Base-by-base conservation (phyloP, 2,113 vertebrate species). In the Tachysurus vachellii region DNA sequence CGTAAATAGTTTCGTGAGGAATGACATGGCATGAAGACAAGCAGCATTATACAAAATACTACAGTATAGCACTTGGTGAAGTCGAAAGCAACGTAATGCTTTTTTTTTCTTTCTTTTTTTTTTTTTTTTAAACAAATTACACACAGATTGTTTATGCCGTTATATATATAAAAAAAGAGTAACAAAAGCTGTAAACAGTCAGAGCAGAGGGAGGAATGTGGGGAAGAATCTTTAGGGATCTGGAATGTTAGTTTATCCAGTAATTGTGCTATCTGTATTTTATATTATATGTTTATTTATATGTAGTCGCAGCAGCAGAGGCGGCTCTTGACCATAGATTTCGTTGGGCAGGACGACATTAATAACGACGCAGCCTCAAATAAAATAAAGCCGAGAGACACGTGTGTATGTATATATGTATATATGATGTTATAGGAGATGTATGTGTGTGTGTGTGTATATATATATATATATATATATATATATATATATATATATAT, bases 161-260 rank as follows among this genome's bases (percentile, higher is more conserved):
- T 82, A 85, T 81, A 50, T 82, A 85, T 81, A 50, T 50, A 50
- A 88, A 88, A 89, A 87, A 90, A 88, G 83, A 64, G 84, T 88
- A 88, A 84, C 59, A 90, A 88, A 88, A 80, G 79, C 70, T 88
- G 85, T 90, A 88, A 90, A 88, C 89, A 90, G 89, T 90, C 86
- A 87, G 75, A 88, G 84, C 62, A 17, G 64, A 47, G 57, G 80
- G 61, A 82, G 76, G 80, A 50, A 61, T 61, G 16, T 4, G 21
- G 56, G 53, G 26, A 47, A 26, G 26, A 80, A 66, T 73, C 21
- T 54, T 42, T 11, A 53, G 56, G 57, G 66, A 85, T 80, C 85
- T 86, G 89, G 87, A 90, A 90, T 88, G 87, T 90, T 80, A 56
- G 75, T n/a, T 85, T 84, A 75, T 80, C 81, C 89, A 82, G 82